Evolutionary conservation across 2,888 invertebrate species (phyloP), one percentile per base, ranked within the genome.

Genomic region (Drosophila neonasuta): DNA sequence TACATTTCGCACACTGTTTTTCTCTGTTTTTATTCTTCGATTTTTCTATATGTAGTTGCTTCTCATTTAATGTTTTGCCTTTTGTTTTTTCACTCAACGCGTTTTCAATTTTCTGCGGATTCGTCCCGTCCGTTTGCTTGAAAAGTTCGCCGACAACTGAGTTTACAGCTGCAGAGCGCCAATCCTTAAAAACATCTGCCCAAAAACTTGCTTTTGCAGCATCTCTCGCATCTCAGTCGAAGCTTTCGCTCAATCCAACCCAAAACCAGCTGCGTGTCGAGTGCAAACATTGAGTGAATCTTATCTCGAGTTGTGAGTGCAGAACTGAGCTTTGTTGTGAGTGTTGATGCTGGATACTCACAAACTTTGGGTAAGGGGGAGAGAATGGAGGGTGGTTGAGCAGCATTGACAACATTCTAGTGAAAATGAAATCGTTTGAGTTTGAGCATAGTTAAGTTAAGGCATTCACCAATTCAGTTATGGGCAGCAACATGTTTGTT

Each of bases 111-210:
- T 50, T n/a, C 20, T 46, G 49, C 10, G 10, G 15, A 32, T 32
- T 36, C 44, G 52, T 49, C 46, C 56, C 78, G 81, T 74, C 86
- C 79, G 86, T 61, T 78, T 67, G 69, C 68, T 75, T 70, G 69
- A 77, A 84, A 80, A 69, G 84, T 86, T 78, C 73, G 76, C 76
- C 84, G 76, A 75, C 81, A 80, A 87, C 88, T 83, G 81, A 86
- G 70, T 83, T 65, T 20, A 50, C 59, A 66, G 52, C 60, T 59
- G 54, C 68, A n/a, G 60, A 66, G 56, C 51, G 76, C 15, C 80
- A 75, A 78, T 87, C 88, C 86, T 83, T 87, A 86, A 87, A 78
- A 83, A 80, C 73, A 63, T 30, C 41, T 57, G 68, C 68, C 67
- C 59, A 73, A 73, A 77, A 73, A 57, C 56, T 32, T 15, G 59